Percentiles rank a stretch among this genome's conserved stretches.
Evolutionary conservation across 2,113 vertebrate species (phyloP).

Genomic region (Hemibagrus wyckioides): DNA sequence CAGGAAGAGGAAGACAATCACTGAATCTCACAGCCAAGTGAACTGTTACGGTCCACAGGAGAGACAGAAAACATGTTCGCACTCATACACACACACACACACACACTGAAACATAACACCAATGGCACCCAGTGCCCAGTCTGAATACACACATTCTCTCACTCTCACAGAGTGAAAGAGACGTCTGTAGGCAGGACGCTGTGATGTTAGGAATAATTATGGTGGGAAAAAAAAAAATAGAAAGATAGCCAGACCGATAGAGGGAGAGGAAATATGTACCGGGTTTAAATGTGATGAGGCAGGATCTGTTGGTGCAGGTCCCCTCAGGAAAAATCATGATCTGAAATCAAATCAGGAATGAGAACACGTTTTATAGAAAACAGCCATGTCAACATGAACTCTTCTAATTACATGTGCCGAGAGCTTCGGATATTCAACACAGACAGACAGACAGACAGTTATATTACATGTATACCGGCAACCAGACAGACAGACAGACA

Average conservation of each 20-base stretch:
- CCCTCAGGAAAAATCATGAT: constrained; percentile 91
- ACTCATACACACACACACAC: neutral
- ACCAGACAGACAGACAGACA: neutral
- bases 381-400: neutral
- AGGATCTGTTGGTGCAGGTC: constrained; percentile 86
- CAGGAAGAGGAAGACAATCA: constrained; percentile 39
- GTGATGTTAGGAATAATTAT: neutral
- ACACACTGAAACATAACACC: neutral
- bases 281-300: constrained; percentile 86
- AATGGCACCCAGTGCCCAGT: neutral
- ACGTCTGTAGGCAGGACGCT: neutral
- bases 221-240: neutral
- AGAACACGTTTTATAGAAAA: constrained; percentile 37
- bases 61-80: neutral
- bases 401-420: neutral
- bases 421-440: neutral
- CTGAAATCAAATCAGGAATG: constrained; percentile 63
- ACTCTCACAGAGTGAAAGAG: constrained; percentile 34
- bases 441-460: too few relatives aligned
- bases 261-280: constrained; percentile 69
- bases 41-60: constrained; percentile 30
- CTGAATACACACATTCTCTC: constrained; percentile 31
- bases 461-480: too few relatives aligned
- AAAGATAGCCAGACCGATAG: neutral
- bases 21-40: neutral